Conservation (phyloP, 2,888 invertebrate species). For the Microctonus aethiopoides region DNA sequence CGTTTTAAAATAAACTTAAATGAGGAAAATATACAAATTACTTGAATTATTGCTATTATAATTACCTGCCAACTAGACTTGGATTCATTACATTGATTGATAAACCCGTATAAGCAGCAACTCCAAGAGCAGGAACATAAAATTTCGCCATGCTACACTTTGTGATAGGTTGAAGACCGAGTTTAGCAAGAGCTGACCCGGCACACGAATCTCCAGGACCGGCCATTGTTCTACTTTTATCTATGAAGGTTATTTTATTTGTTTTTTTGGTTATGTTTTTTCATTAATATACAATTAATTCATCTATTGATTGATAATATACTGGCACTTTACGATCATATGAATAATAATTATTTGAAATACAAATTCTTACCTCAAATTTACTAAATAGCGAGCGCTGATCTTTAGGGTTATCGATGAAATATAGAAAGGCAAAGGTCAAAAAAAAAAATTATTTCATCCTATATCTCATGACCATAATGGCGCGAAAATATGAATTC, state of each 20-base stretch:
- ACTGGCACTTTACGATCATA: background rate
- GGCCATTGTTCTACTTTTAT: slow-evolving; percentile 47
- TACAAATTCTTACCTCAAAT: background rate
- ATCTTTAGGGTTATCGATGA: background rate
- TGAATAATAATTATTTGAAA: background rate
- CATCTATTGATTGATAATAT: background rate
- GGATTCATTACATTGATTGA: slow-evolving; percentile 90
- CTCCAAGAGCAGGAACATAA: slow-evolving; percentile 81
- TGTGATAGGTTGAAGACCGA: slow-evolving; percentile 74
- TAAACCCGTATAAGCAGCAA: slow-evolving; percentile 80
- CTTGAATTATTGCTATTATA: background rate
- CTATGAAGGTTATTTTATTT: background rate
- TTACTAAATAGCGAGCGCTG: background rate
- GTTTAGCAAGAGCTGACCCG: slow-evolving; percentile 49
- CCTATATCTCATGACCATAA: too few relatives aligned
- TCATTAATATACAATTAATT: background rate
- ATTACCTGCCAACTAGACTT: slow-evolving; percentile 77
- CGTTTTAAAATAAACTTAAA: background rate
- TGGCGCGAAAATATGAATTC: background rate
- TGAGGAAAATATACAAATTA: background rate
- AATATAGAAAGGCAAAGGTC: too few relatives aligned
- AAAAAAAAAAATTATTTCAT: too few relatives aligned
- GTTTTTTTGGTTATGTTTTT: too few relatives aligned
- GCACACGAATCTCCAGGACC: slow-evolving; percentile 47
- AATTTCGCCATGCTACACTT: slow-evolving; percentile 79